Conservation (phyloP, 1,140 invertebrate genomes). For the Drosophila malerkotliana region DNA sequence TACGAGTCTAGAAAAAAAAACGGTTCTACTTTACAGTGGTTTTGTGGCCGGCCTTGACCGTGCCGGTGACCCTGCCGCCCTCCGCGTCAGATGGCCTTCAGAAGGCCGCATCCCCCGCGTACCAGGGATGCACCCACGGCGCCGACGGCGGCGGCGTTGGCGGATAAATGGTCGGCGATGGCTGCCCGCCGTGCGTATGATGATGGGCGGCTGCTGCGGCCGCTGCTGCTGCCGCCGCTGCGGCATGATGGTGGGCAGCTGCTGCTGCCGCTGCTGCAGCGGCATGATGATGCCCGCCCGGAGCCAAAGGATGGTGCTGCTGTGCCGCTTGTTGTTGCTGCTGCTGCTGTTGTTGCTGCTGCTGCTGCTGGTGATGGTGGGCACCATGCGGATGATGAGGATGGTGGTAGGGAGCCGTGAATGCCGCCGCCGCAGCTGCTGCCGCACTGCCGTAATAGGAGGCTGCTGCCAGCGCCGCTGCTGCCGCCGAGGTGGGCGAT, state of each 20-base stretch:
- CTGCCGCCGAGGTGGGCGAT: conserved; percentile 48
- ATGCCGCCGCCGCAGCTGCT: conserved; percentile 51
- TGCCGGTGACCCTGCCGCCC: neutral
- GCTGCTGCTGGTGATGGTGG: conserved; percentile 56
- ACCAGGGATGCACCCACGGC: conserved; percentile 84
- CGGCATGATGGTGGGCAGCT: conserved; percentile 30
- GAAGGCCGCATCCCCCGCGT: conserved; percentile 76
- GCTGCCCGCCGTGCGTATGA: conserved; percentile 75
- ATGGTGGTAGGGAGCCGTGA: conserved; percentile 51
- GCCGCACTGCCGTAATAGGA: conserved; percentile 55
- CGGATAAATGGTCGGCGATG: conserved; percentile 83
- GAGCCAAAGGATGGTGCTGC: conserved; percentile 17
- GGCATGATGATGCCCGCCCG: conserved; percentile 22
- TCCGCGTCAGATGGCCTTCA: conserved; percentile 30
- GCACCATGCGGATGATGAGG: conserved; percentile 26
- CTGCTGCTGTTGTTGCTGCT: conserved; percentile 45
- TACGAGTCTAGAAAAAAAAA: conserved; percentile 10
- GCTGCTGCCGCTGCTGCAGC: conserved; percentile 26
- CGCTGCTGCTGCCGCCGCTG: conserved; percentile 56
- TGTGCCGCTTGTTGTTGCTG: conserved; percentile 43
- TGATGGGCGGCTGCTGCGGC: conserved; percentile 56
- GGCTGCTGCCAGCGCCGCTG: conserved; percentile 63
- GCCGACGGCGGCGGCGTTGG: conserved; percentile 83
- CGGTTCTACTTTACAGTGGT: conserved; percentile 27
- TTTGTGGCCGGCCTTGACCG: neutral